Conservation (phyloP, 2,888 invertebrate species). For the Cepaea hortensis region DNA sequence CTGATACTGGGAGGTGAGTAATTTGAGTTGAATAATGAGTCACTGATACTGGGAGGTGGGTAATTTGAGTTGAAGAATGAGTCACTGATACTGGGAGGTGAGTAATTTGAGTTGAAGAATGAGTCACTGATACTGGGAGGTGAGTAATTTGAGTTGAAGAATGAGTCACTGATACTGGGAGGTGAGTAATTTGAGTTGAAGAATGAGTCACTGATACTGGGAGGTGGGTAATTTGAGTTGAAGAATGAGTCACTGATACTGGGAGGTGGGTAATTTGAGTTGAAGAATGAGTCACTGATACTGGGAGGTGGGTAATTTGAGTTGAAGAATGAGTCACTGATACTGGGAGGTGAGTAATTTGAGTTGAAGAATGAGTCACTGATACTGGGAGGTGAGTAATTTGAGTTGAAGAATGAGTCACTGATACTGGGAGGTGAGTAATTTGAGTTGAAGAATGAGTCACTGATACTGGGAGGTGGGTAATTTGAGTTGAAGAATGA, state of each 20-base stretch:
- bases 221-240: too few species aligned
- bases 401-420: background rate
- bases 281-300: background rate
- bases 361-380: slow-evolving; percentile 23
- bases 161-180: slow-evolving; percentile 1
- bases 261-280: too few species aligned
- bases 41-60: background rate
- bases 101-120: too few species aligned
- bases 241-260: background rate
- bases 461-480: background rate
- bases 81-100: too few species aligned
- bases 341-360: background rate
- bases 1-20: too few species aligned
- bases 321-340: background rate
- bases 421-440: too few species aligned
- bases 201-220: too few species aligned
- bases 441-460: too few species aligned
- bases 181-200: background rate
- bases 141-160: background rate
- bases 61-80: background rate
- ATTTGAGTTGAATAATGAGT: too few species aligned
- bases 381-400: background rate
- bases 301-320: too few species aligned
- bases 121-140: background rate
- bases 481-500: background rate